These are phyloP conservation scores for Ceryle rudis DNA, from an alignment of 2,797 vertebrate species.

Conservation along the genomic window DNA sequence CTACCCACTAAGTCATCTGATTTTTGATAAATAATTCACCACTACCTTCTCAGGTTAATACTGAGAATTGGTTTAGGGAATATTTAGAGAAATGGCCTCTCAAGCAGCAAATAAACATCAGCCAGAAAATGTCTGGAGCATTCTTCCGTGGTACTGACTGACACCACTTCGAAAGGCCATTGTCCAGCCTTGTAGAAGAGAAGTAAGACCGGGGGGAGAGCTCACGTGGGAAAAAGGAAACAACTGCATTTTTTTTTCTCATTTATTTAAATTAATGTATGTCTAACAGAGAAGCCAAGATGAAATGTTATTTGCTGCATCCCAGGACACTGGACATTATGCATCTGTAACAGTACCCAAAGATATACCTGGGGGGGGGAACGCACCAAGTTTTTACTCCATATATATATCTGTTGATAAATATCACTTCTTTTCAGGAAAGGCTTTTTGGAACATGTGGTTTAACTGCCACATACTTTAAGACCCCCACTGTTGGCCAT, in stretches of 20 bases:
- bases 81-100: not conserved
- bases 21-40: not conserved
- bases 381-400: not conserved
- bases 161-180: not conserved
- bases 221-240: not conserved
- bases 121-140: not conserved
- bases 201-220: not conserved
- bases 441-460: not conserved
- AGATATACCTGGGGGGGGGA: not conserved
- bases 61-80: not conserved
- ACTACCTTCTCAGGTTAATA: not conserved
- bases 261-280: not conserved
- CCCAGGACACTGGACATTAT: not conserved
- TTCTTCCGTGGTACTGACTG: not conserved
- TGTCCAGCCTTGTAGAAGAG: not conserved
- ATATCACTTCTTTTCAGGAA: not conserved
- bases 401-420: not conserved
- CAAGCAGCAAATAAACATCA: not conserved
- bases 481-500: not conserved
- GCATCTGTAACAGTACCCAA: not conserved
- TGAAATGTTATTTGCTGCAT: not conserved
- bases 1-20: not conserved
- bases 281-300: not conserved
- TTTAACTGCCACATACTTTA: not conserved
- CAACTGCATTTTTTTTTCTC: not conserved